A percentile compares a stretch with the other conserved stretches of the same genome.
These are phyloP conservation scores for Oryzias curvinotus DNA, from an alignment of 2,113 vertebrate genomes.

Conservation along the genomic window DNA sequence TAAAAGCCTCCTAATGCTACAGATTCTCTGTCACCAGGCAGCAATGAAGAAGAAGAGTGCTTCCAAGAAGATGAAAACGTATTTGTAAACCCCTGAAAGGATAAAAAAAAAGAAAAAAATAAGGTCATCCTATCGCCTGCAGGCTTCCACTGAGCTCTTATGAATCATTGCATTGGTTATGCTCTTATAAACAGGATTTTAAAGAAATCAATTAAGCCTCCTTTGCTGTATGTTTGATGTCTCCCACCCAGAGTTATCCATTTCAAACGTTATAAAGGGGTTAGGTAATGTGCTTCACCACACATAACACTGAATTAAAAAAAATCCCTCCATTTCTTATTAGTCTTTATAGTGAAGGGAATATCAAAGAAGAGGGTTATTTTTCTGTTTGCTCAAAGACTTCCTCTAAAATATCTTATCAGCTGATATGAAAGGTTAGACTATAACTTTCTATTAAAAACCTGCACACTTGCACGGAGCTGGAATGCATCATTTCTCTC, in stretches of 20 bases:
- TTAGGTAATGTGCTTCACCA: constrained; percentile 50
- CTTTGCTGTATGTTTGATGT: constrained; percentile 57
- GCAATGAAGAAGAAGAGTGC: constrained; percentile 5
- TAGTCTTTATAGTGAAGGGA: constrained; percentile 5
- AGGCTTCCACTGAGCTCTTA: constrained; percentile 52
- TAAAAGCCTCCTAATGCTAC: too few relatives aligned
- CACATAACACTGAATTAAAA: constrained; percentile 27
- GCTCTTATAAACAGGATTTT: constrained; percentile 58
- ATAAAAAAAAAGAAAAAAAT: constrained; percentile 48
- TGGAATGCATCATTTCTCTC: not conserved
- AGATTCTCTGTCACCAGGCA: constrained; percentile 6
- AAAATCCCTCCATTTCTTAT: constrained; percentile 14
- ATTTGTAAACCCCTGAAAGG: constrained; percentile 46
- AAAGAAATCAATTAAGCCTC: constrained; percentile 59
- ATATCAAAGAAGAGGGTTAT: not conserved
- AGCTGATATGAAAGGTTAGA: not conserved
- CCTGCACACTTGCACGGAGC: not conserved
- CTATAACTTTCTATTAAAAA: not conserved
- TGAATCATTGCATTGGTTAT: constrained; percentile 60
- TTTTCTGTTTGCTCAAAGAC: not conserved
- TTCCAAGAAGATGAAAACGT: constrained; percentile 35
- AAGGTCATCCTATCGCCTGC: constrained; percentile 57
- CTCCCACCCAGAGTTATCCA: constrained; percentile 55
- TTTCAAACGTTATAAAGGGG: constrained; percentile 51
- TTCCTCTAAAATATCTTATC: not conserved